A percentile compares a stretch with the other conserved stretches of the same genome.
Evolutionary conservation across 2,888 invertebrate genomes (phyloP).

Genomic region (Prosapia bicincta): DNA sequence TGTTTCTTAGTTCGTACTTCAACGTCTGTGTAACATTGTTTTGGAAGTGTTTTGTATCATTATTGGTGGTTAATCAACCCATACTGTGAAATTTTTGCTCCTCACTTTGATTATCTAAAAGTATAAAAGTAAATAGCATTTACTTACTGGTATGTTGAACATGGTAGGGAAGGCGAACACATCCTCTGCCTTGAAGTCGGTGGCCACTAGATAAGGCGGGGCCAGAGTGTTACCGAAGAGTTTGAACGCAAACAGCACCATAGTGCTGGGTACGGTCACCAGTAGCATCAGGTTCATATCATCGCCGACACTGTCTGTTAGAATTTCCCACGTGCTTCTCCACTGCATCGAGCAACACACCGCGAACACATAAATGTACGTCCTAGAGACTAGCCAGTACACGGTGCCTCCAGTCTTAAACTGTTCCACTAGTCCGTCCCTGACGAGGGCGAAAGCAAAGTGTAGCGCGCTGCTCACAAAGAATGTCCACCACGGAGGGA

Average conservation of each 20-base stretch:
- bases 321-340: slow-evolving; percentile 52
- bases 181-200: slow-evolving; percentile 58
- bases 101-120: too few species aligned
- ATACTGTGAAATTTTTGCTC: too few species aligned
- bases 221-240: slow-evolving; percentile 55
- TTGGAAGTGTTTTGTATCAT: too few species aligned
- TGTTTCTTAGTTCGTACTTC: too few species aligned
- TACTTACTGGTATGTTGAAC: slow-evolving; percentile 73
- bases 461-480: slow-evolving; percentile 54
- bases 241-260: slow-evolving; percentile 38
- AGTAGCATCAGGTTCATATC: slow-evolving; percentile 32
- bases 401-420: slow-evolving; percentile 29
- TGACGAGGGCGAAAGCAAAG: slow-evolving; percentile 54
- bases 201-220: slow-evolving; percentile 73
- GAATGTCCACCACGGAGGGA: slow-evolving; percentile 50
- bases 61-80: too few species aligned
- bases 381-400: slow-evolving; percentile 32
- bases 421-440: slow-evolving; percentile 43
- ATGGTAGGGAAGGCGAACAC: slow-evolving; percentile 75
- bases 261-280: slow-evolving; percentile 30
- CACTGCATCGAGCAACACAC: slow-evolving; percentile 53
- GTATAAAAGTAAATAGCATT: not conserved
- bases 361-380: slow-evolving; percentile 50
- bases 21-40: too few species aligned
- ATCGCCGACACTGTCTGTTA: slow-evolving; percentile 41